Evolutionary conservation across 2,797 vertebrate species (phyloP).

Genomic region (Paramormyrops hopkinsi): DNA sequence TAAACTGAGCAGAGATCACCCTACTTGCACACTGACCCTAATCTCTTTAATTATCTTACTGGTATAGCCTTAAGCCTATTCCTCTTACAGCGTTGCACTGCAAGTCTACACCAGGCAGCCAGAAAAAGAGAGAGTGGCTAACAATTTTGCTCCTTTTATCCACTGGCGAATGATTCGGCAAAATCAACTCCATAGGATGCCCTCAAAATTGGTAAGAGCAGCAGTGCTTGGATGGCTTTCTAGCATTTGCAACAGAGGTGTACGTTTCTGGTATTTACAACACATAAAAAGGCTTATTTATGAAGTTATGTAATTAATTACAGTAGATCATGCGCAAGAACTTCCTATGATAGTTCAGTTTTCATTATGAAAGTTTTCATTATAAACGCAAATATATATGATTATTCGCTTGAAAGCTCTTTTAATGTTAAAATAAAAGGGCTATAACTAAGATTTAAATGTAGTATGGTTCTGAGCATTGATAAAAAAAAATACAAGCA

Average conservation of each 20-base stretch:
- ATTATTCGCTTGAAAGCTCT: not conserved
- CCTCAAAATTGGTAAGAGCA: slow-evolving; percentile 50
- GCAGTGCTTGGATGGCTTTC: not conserved
- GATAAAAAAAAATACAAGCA: not conserved
- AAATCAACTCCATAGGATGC: slow-evolving; percentile 43
- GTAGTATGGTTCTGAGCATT: not conserved
- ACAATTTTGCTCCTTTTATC: not conserved
- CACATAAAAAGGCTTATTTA: not conserved
- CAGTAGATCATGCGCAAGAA: not conserved
- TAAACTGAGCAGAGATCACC: slow-evolving; percentile 45
- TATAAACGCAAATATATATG: not conserved
- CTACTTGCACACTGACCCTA: slow-evolving; percentile 55
- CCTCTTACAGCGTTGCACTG: slow-evolving; percentile 27
- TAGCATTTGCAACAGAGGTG: not conserved
- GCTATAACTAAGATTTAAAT: not conserved
- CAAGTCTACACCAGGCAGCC: slow-evolving; percentile 13
- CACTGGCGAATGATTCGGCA: slow-evolving; percentile 47
- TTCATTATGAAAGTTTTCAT: not conserved
- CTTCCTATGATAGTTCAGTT: not conserved
- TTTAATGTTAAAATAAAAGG: not conserved
- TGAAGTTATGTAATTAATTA: not conserved
- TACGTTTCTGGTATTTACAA: not conserved
- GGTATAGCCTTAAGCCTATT: slow-evolving; percentile 49
- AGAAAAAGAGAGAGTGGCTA: not conserved
- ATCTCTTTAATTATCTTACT: slow-evolving; percentile 63